Evolutionary conservation across 2,888 invertebrate genomes (phyloP).

Genomic region (Anaspis maculata): DNA sequence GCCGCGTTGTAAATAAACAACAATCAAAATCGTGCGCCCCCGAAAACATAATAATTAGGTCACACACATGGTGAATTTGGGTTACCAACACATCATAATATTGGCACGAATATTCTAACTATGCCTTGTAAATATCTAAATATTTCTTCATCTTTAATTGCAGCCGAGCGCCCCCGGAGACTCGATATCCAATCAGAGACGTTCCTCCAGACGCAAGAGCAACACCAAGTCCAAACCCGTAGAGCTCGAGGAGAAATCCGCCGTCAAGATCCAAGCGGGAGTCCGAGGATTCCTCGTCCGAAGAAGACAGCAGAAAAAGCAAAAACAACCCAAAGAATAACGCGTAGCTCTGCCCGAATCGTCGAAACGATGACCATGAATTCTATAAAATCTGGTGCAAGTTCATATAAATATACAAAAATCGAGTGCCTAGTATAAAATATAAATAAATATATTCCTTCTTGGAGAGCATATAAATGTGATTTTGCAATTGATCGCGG

Average conservation of each 20-base stretch:
- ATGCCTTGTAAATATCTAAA: too few relatives aligned
- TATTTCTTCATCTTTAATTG: too few relatives aligned
- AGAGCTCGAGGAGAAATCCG: conserved; percentile 39
- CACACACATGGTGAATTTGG: not conserved
- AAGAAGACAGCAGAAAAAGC: conserved; percentile 42
- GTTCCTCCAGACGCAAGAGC: conserved; percentile 7
- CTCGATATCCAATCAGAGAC: too few relatives aligned
- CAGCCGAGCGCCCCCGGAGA: too few relatives aligned
- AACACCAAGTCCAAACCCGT: conserved; percentile 24
- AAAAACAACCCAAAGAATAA: conserved; percentile 11
- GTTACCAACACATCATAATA: too few relatives aligned
- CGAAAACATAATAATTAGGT: not conserved
- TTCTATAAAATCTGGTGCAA: conserved; percentile 10
- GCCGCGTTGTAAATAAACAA: too few relatives aligned
- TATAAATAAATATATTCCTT: too few relatives aligned
- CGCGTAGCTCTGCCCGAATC: not conserved
- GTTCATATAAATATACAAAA: conserved; percentile 11
- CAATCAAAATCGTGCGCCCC: too few relatives aligned
- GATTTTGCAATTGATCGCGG: too few relatives aligned
- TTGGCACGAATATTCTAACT: too few relatives aligned
- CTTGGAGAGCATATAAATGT: too few relatives aligned
- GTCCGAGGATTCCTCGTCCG: conserved; percentile 48
- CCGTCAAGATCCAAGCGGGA: conserved; percentile 50
- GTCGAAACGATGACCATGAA: conserved; percentile 5
- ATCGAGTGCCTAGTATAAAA: conserved; percentile 4